Percentiles rank a stretch among this genome's conserved stretches.
Conservation (phyloP, 2,888 invertebrate genomes). For the Epinotia demarniana region DNA sequence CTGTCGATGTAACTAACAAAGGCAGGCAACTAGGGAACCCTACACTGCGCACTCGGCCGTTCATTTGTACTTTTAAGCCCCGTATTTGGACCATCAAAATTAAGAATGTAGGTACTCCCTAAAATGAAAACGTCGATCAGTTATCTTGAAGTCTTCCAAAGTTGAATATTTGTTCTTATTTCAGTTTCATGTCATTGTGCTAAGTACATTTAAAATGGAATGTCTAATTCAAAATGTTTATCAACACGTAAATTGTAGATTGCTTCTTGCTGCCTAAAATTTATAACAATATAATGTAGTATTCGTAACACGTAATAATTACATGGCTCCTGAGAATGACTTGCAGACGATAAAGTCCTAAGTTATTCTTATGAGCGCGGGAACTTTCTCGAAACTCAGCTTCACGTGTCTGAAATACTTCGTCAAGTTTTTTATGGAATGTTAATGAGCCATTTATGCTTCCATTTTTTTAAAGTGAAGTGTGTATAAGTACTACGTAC, state of each 20-base stretch:
- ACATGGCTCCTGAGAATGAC: constrained; percentile 26
- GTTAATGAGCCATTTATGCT: constrained; percentile 17
- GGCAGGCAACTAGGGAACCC: too few relatives aligned
- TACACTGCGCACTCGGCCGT: too few relatives aligned
- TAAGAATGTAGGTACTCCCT: too few relatives aligned
- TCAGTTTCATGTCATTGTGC: background rate
- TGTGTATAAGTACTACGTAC: background rate
- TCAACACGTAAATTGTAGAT: background rate
- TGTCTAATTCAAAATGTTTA: background rate
- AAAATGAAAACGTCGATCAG: background rate
- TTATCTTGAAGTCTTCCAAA: background rate
- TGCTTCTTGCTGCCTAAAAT: background rate
- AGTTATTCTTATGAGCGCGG: constrained; percentile 31
- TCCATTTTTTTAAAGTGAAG: constrained; percentile 1
- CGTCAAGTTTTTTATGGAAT: constrained; percentile 10
- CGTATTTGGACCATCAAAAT: too few relatives aligned
- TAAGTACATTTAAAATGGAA: too few relatives aligned
- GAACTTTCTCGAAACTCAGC: constrained; percentile 12
- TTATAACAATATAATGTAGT: background rate
- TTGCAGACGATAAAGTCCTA: constrained; percentile 27
- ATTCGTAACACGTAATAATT: constrained; percentile 34
- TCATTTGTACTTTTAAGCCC: too few relatives aligned
- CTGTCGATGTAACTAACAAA: too few relatives aligned
- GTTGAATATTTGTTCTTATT: background rate
- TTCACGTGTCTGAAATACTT: constrained; percentile 32